These are phyloP conservation scores for Tachysurus fulvidraco DNA, from an alignment of 2,113 vertebrate species.

Conservation along the genomic window DNA sequence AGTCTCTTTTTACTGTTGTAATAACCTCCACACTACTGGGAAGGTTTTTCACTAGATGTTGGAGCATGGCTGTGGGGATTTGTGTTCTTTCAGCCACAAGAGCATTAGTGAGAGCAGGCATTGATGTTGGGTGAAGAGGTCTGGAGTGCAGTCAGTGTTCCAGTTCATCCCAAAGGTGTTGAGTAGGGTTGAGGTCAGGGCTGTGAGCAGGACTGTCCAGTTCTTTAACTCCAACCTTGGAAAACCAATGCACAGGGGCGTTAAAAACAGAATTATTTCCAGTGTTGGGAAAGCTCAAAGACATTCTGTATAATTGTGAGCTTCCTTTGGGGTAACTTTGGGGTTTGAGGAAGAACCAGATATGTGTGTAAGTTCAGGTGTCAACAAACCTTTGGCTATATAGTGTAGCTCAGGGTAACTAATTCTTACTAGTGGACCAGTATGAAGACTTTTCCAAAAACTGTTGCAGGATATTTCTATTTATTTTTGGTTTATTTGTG, in stretches of 20 bases:
- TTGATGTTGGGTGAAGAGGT: not conserved
- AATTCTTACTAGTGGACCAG: conserved; percentile 56
- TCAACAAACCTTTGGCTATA: not conserved
- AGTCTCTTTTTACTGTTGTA: not conserved
- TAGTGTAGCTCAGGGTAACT: not conserved
- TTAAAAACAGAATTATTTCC: not conserved
- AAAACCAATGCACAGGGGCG: not conserved
- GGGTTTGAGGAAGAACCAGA: not conserved
- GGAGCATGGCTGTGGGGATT: not conserved
- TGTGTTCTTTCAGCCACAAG: not conserved
- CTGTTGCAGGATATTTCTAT: not conserved
- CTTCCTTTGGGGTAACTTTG: not conserved
- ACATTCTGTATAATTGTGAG: not conserved
- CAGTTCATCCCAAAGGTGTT: conserved; percentile 1
- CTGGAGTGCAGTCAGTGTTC: not conserved
- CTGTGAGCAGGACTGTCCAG: not conserved
- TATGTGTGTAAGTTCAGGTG: not conserved
- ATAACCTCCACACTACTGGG: not conserved
- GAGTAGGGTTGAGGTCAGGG: not conserved
- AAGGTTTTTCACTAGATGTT: not conserved
- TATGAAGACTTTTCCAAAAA: conserved; percentile 43
- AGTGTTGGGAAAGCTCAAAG: not conserved
- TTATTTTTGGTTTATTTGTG: not conserved
- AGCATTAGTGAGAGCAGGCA: not conserved
- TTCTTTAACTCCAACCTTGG: not conserved